These are phyloP conservation scores for Myotis daubentonii DNA, from an alignment of 2,797 vertebrate species.

Conservation along the genomic window DNA sequence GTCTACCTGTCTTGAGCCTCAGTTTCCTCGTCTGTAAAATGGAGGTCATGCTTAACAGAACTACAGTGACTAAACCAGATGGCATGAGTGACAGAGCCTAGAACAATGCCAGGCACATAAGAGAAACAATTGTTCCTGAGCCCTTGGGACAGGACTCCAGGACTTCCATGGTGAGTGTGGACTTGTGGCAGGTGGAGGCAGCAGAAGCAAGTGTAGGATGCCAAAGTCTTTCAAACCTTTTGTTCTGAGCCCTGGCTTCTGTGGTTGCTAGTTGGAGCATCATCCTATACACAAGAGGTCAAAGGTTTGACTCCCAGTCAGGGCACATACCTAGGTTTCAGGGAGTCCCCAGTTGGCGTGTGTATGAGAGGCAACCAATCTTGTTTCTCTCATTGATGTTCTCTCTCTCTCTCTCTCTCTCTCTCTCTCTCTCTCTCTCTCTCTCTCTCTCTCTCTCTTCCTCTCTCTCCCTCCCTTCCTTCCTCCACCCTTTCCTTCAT, in stretches of 20 bases:
- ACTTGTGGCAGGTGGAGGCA: slow-evolving; percentile 64
- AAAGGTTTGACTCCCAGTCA: neutral
- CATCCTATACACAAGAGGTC: neutral
- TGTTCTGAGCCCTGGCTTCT: neutral
- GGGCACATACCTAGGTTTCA: neutral
- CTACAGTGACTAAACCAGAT: neutral
- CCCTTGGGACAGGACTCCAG: neutral
- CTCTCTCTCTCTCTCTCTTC: too few species aligned
- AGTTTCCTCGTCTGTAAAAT: neutral
- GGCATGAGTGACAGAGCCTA: neutral
- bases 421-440: too few species aligned
- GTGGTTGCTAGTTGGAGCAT: neutral
- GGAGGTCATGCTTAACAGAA: slow-evolving; percentile 4
- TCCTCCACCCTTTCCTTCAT: neutral
- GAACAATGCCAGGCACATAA: neutral
- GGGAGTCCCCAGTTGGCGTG: neutral
- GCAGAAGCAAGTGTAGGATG: slow-evolving; percentile 27
- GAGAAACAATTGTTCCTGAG: neutral
- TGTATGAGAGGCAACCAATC: neutral
- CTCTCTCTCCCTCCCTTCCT: neutral
- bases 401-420: too few species aligned
- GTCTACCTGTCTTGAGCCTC: neutral
- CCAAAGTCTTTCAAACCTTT: neutral
- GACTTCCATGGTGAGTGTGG: neutral
- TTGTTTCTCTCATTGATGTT: neutral